Conservation (phyloP, 2,113 vertebrate species). For the Anseranas semipalmata region DNA sequence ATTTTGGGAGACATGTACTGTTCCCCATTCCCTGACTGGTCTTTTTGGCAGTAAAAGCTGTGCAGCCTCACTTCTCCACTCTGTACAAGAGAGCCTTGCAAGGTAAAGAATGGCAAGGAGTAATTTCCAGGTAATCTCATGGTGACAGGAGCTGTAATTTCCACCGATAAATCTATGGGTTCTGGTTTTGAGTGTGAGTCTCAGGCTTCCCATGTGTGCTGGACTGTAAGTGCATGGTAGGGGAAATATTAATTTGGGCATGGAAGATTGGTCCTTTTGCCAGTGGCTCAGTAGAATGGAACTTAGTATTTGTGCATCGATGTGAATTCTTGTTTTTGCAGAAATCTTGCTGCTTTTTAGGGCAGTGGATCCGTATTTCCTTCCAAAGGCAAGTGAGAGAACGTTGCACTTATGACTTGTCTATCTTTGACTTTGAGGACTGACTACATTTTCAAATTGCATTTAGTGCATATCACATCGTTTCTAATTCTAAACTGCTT, state of each 20-base stretch:
- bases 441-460: not conserved
- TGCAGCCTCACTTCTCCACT: not conserved
- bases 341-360: not conserved
- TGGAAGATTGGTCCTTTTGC: not conserved
- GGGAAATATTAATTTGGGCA: not conserved
- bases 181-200: not conserved
- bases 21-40: not conserved
- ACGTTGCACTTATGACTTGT: not conserved
- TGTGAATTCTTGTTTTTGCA: not conserved
- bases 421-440: not conserved
- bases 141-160: not conserved
- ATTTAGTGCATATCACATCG: fast-evolving
- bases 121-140: not conserved
- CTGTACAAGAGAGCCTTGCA: not conserved
- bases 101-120: not conserved
- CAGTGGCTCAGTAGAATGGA: not conserved
- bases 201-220: fast-evolving
- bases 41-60: not conserved
- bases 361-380: not conserved
- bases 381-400: not conserved
- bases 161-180: not conserved
- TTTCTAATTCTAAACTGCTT: not conserved
- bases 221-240: not conserved
- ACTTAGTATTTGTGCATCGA: not conserved
- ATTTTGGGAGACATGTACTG: not conserved